Base-by-base conservation (phyloP, 1,140 invertebrate genomes). In the Tetramorium alpestre region DNA sequence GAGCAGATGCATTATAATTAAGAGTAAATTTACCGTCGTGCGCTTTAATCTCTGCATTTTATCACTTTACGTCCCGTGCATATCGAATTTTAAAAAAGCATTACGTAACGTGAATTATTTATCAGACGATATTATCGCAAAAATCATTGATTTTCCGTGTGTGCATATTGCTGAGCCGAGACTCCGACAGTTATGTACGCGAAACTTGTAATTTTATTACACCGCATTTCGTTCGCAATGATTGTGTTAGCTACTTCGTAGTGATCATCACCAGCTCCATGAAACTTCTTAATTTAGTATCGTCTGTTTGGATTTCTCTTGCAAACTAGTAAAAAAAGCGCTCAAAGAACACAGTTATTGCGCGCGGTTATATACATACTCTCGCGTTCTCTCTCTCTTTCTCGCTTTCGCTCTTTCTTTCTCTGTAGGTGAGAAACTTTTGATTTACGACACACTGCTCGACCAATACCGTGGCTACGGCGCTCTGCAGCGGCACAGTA, bases 341-440 rank as follows among this genome's bases (percentile, higher is more conserved):
- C 67, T 81, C 69, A 41, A 75, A 69, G 49, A 75, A 69, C 64
- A 86, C 73, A 69, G 80, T 84, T 90, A 89, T 90, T 73, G 47
- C 22, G 18, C 44, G 22, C 13, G 49, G 38, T 84, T 73, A 58
- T 84, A 73, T 84, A 73, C 69, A 84, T 84, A 73, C 10, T 41
- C 60, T 41, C 60, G 11, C 65, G 22, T 64, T 80, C 80, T 49
- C 8, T 80, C 51, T n/a, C 18, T 25, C 22, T 60, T 8, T 58
- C n/a, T 54, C 18, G 10, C 54, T 56, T n/a, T 56, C n/a, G 22
- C 54, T 58, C 56, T 64, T 28, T 64, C 60, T 64, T 13, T 18
- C 13, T 38, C 18, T 65, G 8, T 87, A 92, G 91, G 88, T 91
- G 91, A 67, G 89, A 92, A 92, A 92, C 80, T 92, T 92, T 92